Conservation (phyloP, 2,797 vertebrate genomes). For the Echeneis naucrates region DNA sequence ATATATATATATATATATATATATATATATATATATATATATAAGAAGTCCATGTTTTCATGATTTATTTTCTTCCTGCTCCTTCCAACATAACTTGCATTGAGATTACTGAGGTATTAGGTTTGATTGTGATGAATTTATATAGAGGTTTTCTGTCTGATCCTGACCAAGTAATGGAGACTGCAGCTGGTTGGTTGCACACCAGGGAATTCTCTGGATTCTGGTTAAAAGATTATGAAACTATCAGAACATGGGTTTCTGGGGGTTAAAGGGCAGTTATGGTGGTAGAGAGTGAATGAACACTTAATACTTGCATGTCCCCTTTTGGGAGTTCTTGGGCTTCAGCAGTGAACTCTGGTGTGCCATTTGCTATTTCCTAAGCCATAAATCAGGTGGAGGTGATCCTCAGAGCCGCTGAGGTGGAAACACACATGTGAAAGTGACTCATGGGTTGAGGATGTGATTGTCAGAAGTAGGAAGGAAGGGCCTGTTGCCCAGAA, state of each 20-base stretch:
- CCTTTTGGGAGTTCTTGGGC: constrained; percentile 58
- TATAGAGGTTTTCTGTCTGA: constrained; percentile 56
- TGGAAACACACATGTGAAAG: constrained; percentile 70
- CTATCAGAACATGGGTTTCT: constrained; percentile 52
- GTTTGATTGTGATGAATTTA: constrained; percentile 62
- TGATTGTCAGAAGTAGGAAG: constrained; percentile 40
- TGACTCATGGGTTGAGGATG: constrained; percentile 35
- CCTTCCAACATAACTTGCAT: constrained; percentile 7
- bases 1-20: no score
- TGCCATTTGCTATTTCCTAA: constrained; percentile 65
- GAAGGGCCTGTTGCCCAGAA: constrained; percentile 40
- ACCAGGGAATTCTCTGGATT: constrained; percentile 46
- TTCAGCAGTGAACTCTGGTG: constrained; percentile 47
- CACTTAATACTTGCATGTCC: constrained; percentile 59
- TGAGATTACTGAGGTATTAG: constrained; percentile 43
- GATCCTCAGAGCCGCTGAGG: constrained; percentile 57
- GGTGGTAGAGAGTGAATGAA: constrained; percentile 45
- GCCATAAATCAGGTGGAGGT: constrained; percentile 75
- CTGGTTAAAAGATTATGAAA: constrained; percentile 52
- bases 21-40: background rate
- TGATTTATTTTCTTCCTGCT: background rate
- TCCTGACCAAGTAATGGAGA: constrained; percentile 59
- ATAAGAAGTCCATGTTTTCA: constrained; percentile 29
- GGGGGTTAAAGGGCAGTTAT: constrained; percentile 34
- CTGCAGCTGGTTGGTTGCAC: constrained; percentile 64